Conservation (phyloP, 2,888 invertebrate genomes). For the Drosophila paranaensis region DNA sequence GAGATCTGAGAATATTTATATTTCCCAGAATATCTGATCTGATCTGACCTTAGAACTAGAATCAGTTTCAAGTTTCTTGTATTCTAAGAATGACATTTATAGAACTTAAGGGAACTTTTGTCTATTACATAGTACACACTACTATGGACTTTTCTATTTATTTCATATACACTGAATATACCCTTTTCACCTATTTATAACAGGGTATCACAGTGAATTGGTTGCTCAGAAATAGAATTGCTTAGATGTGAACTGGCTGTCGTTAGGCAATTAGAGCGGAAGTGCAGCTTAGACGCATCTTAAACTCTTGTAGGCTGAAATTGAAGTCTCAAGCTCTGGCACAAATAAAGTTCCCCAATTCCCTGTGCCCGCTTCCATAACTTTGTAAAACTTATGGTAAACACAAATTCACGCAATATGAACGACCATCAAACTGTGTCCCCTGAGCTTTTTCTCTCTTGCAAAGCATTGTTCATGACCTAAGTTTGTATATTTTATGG, state of each 20-base stretch:
- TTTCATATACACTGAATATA: background rate
- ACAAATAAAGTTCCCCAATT: background rate
- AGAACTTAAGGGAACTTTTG: too few relatives aligned
- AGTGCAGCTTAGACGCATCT: too few relatives aligned
- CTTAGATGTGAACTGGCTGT: too few relatives aligned
- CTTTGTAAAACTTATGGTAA: background rate
- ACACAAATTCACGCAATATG: conserved; percentile 1
- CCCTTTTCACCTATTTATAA: background rate
- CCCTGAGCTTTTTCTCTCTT: background rate
- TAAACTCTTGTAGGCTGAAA: background rate
- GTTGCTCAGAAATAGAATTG: background rate
- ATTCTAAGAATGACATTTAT: too few relatives aligned
- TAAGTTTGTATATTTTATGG: background rate
- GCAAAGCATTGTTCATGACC: background rate
- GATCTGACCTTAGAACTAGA: too few relatives aligned
- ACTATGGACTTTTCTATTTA: too few relatives aligned
- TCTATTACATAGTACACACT: too few relatives aligned
- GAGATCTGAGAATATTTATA: too few relatives aligned
- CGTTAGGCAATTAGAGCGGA: too few relatives aligned
- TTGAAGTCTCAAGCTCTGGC: background rate
- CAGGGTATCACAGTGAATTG: background rate
- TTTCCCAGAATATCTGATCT: background rate
- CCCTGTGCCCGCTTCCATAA: background rate
- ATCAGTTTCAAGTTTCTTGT: too few relatives aligned
- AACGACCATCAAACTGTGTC: background rate